These are phyloP conservation scores for Pyrocephalus nanus DNA, from an alignment of 2,797 vertebrate genomes.

Conservation along the genomic window DNA sequence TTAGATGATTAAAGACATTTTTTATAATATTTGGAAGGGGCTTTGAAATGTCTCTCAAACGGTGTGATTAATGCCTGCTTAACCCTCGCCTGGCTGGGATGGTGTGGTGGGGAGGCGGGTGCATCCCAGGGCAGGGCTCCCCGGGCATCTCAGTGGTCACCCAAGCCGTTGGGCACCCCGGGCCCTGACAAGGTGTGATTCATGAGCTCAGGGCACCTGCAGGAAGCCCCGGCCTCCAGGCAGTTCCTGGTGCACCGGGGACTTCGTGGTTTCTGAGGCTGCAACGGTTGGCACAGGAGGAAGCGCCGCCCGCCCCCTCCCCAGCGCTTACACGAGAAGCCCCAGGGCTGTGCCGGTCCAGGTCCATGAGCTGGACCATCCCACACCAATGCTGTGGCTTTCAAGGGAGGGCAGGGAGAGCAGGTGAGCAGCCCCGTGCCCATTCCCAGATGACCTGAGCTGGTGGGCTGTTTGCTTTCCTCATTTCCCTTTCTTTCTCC, in stretches of 20 bases:
- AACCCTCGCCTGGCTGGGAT: conserved; percentile 59
- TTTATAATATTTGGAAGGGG: conserved; percentile 77
- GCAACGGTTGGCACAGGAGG: conserved; percentile 64
- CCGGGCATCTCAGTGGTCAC: accelerated
- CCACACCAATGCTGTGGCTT: neutral
- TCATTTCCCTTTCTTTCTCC: neutral
- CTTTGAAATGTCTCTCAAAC: conserved; percentile 68
- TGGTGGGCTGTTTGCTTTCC: neutral
- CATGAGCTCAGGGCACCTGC: conserved; percentile 63
- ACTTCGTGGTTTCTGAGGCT: conserved; percentile 71
- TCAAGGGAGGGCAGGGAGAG: neutral
- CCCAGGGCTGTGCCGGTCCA: neutral
- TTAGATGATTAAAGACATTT: conserved; percentile 77
- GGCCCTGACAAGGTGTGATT: conserved; percentile 72
- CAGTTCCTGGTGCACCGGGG: conserved; percentile 54
- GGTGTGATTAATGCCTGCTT: conserved; percentile 77
- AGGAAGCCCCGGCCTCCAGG: conserved; percentile 56
- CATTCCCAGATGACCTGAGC: neutral
- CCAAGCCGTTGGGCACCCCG: neutral
- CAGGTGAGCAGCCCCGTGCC: neutral
- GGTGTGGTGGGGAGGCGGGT: neutral
- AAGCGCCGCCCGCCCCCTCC: neutral
- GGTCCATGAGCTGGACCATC: neutral
- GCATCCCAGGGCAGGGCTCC: neutral
- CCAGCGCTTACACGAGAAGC: neutral